Conservation (phyloP, 1,140 invertebrate species). For the Achroia grisella region DNA sequence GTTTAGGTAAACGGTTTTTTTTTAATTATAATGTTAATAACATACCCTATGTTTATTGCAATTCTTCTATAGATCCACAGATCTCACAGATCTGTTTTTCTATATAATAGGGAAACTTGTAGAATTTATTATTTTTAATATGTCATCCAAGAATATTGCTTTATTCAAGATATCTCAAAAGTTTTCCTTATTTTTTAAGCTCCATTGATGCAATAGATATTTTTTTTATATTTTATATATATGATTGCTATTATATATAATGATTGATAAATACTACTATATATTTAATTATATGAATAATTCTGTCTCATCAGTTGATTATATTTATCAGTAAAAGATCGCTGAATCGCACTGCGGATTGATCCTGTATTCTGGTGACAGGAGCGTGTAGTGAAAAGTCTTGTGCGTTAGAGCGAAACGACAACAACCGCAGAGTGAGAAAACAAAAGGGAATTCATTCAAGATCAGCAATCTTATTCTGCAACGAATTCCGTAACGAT, state of each 20-base stretch:
- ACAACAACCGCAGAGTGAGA: slow-evolving; percentile 43
- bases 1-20: too few relatives aligned
- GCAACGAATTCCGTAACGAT: slow-evolving; percentile 34
- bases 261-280: too few relatives aligned
- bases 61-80: too few relatives aligned
- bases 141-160: too few relatives aligned
- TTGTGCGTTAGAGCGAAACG: slow-evolving; percentile 46
- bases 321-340: slow-evolving; percentile 5
- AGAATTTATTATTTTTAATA: too few relatives aligned
- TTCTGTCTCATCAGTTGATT: background rate
- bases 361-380: slow-evolving; percentile 50
- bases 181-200: too few relatives aligned
- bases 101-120: too few relatives aligned
- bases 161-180: too few relatives aligned
- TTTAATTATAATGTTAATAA: too few relatives aligned
- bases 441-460: slow-evolving; percentile 56
- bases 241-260: slow-evolving; percentile 7
- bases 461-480: slow-evolving; percentile 49
- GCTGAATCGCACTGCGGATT: slow-evolving; percentile 46
- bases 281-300: background rate
- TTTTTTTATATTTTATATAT: slow-evolving; percentile 17
- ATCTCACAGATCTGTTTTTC: too few relatives aligned
- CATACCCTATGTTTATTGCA: too few relatives aligned
- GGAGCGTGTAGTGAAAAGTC: slow-evolving; percentile 36
- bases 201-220: too few relatives aligned